Percentiles rank a stretch among this genome's conserved stretches.
These are phyloP conservation scores for Crocallis elinguaria DNA, from an alignment of 2,888 invertebrate genomes.

Conservation along the genomic window DNA sequence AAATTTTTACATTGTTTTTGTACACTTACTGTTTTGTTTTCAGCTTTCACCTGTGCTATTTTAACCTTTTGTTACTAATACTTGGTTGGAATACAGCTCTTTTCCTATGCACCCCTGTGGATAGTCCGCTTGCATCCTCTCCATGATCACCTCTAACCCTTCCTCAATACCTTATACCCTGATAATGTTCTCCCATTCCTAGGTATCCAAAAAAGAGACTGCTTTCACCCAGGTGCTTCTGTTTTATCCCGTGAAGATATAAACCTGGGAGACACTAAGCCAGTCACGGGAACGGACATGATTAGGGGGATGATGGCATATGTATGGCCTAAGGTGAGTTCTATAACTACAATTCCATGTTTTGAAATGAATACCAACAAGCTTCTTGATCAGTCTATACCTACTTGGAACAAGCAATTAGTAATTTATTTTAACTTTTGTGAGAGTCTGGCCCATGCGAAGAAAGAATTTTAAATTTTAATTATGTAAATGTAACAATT, in stretches of 20 bases:
- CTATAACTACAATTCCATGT: no score
- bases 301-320: conserved; percentile 94
- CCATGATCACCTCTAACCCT: conserved; percentile 28
- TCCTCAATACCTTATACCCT: conserved; percentile 40
- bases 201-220: conserved; percentile 89
- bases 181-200: conserved; percentile 58
- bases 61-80: conserved; percentile 59
- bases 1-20: neutral
- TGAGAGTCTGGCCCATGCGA: no score
- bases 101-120: conserved; percentile 34
- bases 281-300: conserved; percentile 91
- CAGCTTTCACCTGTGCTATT: neutral
- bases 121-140: conserved; percentile 44
- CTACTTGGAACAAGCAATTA: no score
- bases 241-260: conserved; percentile 87
- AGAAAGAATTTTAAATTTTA: no score
- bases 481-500: no score
- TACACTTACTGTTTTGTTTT: conserved; percentile 4
- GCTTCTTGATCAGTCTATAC: no score
- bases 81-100: conserved; percentile 81
- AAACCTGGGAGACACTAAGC: conserved; percentile 83
- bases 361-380: no score
- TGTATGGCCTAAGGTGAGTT: conserved; percentile 97
- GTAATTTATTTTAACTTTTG: no score
- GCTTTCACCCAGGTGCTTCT: conserved; percentile 96